These are phyloP conservation scores for Prosapia bicincta DNA, from an alignment of 2,888 invertebrate genomes.

Conservation along the genomic window DNA sequence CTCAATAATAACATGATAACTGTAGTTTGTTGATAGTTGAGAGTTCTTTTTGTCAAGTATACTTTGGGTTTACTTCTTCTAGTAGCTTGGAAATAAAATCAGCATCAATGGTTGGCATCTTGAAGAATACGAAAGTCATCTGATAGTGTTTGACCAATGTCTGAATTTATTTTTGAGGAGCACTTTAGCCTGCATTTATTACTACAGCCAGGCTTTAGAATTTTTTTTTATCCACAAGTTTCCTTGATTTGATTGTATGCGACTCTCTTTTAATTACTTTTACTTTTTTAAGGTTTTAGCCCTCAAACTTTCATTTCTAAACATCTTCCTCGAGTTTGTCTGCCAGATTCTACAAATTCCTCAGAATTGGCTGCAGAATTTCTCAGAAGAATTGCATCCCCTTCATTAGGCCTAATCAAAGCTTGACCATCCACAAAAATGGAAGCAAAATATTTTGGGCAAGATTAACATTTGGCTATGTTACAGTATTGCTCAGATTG, in stretches of 20 bases:
- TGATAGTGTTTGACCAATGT: background rate
- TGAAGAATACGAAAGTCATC: background rate
- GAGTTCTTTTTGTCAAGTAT: conserved; percentile 11
- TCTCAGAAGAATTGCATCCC: too few relatives aligned
- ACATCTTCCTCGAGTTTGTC: conserved; percentile 6
- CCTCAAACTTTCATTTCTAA: conserved; percentile 13
- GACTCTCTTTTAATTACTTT: conserved; percentile 10
- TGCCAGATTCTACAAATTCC: too few relatives aligned
- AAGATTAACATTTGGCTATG: too few relatives aligned
- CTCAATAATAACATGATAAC: background rate
- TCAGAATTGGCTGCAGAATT: too few relatives aligned
- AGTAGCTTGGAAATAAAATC: conserved; percentile 14
- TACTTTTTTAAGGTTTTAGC: conserved; percentile 11
- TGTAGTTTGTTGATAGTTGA: conserved; percentile 4
- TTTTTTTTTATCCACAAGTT: conserved; percentile 4
- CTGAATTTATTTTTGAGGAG: conserved; percentile 1
- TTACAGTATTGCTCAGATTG: too few relatives aligned
- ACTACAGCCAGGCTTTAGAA: conserved; percentile 15
- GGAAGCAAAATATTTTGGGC: too few relatives aligned
- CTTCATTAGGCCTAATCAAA: too few relatives aligned
- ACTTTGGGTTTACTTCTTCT: too few relatives aligned
- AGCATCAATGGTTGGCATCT: background rate
- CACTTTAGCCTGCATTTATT: conserved; percentile 13
- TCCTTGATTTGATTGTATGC: conserved; percentile 18
- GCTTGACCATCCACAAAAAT: too few relatives aligned